A percentile compares a stretch with the other conserved stretches of the same genome.
phyloP scores from a whole-genome alignment of 2,888 invertebrate genomes.

The Leptinotarsa peninsularis region DNA sequence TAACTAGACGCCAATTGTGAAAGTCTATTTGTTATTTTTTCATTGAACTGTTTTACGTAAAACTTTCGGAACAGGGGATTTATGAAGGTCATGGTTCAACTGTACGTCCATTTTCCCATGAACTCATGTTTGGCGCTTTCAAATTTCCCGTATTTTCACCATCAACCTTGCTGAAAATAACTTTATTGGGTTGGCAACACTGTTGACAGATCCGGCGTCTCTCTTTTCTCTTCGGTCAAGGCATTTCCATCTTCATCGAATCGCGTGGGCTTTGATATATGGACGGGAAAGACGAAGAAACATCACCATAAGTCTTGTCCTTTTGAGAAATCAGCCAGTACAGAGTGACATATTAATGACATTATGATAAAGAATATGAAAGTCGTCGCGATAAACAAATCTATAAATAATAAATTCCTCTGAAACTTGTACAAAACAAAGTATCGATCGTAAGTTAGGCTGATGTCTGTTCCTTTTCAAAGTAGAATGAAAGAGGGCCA shows the following conservation, averaged over 20 bases:
- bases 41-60: too few relatives aligned
- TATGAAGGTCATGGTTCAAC: too few relatives aligned
- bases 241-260: conserved; percentile 50
- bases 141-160: too few relatives aligned
- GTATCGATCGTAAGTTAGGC: conserved; percentile 49
- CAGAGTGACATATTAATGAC: conserved; percentile 65
- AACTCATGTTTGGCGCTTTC: too few relatives aligned
- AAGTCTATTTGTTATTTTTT: too few relatives aligned
- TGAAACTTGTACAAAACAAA: conserved; percentile 42
- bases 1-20: too few relatives aligned
- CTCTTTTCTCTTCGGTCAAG: conserved; percentile 46
- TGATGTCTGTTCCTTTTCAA: conserved; percentile 46
- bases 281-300: conserved; percentile 61
- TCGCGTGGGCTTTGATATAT: conserved; percentile 65
- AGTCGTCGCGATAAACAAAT: conserved; percentile 64
- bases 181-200: too few relatives aligned
- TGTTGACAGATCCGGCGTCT: conserved; percentile 47
- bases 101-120: too few relatives aligned
- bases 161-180: too few relatives aligned
- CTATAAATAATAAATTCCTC: conserved; percentile 64
- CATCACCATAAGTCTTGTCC: conserved; percentile 65
- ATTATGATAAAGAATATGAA: conserved; percentile 65
- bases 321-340: conserved; percentile 63
- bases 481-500: conserved; percentile 44
- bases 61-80: too few relatives aligned